phyloP scores from a whole-genome alignment of 92 coral and sea anemone genomes.

The Actinostola sp. region DNA sequence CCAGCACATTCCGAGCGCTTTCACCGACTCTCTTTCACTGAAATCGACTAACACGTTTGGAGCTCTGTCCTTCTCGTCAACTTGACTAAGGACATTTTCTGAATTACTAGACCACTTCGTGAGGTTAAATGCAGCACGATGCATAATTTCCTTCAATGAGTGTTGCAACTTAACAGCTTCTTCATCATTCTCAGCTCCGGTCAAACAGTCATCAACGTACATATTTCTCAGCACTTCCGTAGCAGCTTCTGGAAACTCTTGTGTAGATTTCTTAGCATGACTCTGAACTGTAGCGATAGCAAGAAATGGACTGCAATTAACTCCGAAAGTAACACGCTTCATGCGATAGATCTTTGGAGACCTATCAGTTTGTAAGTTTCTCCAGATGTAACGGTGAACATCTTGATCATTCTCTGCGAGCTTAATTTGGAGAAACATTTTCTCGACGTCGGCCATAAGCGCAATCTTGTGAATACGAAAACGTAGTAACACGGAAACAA shows the following conservation, averaged over 20 bases:
- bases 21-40: conserved; percentile 10
- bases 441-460: conserved; percentile 41
- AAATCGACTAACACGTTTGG: background rate
- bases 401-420: background rate
- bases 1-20: conserved; percentile 5
- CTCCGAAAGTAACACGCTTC: conserved; percentile 36
- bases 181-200: background rate
- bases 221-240: conserved; percentile 23
- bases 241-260: conserved; percentile 19
- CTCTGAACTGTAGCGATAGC: conserved; percentile 18
- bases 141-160: background rate
- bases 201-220: conserved; percentile 28
- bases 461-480: conserved; percentile 26
- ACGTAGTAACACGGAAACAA: conserved; percentile 1
- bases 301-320: conserved; percentile 41
- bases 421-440: conserved; percentile 43
- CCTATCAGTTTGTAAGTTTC: conserved; percentile 11
- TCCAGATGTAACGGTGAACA: conserved; percentile 14
- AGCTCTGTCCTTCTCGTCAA: background rate
- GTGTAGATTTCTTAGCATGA: conserved; percentile 8
- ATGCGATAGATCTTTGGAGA: conserved; percentile 7
- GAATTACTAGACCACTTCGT: background rate
- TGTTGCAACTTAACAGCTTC: background rate
- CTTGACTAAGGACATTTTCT: background rate
- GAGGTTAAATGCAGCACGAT: background rate